Evolutionary conservation across 2,888 invertebrate genomes (phyloP).

Genomic region (Agrilus mali): DNA sequence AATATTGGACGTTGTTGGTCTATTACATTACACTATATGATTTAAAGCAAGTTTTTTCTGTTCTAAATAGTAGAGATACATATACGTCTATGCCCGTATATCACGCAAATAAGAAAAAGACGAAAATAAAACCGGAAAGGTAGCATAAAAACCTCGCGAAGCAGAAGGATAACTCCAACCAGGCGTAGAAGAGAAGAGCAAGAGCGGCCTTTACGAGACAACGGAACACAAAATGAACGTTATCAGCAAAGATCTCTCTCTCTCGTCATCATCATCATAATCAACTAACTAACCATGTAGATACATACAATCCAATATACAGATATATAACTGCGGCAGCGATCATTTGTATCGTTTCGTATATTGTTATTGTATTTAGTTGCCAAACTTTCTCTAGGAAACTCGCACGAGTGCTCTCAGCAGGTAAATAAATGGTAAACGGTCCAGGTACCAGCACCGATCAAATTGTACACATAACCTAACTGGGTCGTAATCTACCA

Average conservation of each 20-base stretch:
- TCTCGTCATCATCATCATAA: slow-evolving; percentile 22
- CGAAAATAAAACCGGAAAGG: no score
- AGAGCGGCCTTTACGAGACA: slow-evolving; percentile 11
- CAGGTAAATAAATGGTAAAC: slow-evolving; percentile 12
- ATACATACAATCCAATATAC: no score
- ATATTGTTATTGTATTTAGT: slow-evolving; percentile 13
- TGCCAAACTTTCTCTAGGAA: slow-evolving; percentile 32
- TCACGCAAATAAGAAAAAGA: no score
- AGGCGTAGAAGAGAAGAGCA: slow-evolving; percentile 4
- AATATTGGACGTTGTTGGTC: no score
- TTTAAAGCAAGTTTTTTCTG: no score
- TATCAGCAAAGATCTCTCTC: slow-evolving; percentile 28
- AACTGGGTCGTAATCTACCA: slow-evolving; percentile 22
- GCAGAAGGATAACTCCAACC: no score
- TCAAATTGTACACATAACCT: slow-evolving; percentile 13
- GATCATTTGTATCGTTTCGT: no score
- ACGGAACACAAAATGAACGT: slow-evolving; percentile 25
- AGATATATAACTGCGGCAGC: no score
- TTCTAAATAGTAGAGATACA: no score
- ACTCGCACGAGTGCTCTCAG: slow-evolving; percentile 10
- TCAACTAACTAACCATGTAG: slow-evolving; percentile 5
- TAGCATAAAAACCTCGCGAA: no score
- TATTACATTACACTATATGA: no score
- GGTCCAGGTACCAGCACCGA: slow-evolving; percentile 9
- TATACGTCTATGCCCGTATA: no score